These are phyloP conservation scores for Drosophila engyochracea DNA, from an alignment of 2,888 invertebrate species.

Conservation along the genomic window DNA sequence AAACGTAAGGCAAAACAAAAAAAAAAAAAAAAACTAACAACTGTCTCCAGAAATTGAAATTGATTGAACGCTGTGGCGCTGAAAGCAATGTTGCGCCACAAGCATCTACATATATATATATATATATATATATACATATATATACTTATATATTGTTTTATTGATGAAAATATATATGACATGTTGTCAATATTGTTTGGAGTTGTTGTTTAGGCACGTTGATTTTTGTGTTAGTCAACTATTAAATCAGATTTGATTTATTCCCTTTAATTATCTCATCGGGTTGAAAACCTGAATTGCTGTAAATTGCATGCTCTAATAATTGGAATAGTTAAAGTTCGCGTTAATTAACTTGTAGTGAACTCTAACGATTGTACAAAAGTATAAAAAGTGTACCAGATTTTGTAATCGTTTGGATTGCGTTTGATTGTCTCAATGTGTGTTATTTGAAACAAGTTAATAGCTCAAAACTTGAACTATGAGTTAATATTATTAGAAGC, in stretches of 20 bases:
- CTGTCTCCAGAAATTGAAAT: slow-evolving; percentile 38
- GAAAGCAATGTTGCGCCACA: slow-evolving; percentile 39
- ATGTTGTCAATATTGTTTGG: slow-evolving; percentile 39
- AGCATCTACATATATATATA: slow-evolving; percentile 3
- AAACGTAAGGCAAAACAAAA: background rate
- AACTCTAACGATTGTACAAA: slow-evolving; percentile 23
- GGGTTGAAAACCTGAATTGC: slow-evolving; percentile 20
- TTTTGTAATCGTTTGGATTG: slow-evolving; percentile 13
- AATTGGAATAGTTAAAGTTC: slow-evolving; percentile 30
- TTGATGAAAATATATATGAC: slow-evolving; percentile 49
- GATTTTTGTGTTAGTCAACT: background rate
- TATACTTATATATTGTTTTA: slow-evolving; percentile 17
- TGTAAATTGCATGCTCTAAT: slow-evolving; percentile 14
- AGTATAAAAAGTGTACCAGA: background rate
- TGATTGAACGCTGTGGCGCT: slow-evolving; percentile 51
- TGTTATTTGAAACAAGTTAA: slow-evolving; percentile 6
- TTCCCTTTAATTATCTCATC: slow-evolving; percentile 10
- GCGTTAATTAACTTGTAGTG: slow-evolving; percentile 17
- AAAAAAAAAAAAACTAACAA: slow-evolving; percentile 4
- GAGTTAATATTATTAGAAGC: background rate
- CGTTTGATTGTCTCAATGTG: slow-evolving; percentile 2
- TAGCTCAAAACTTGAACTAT: background rate
- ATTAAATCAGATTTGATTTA: slow-evolving; percentile 9
- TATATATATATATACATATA: background rate
- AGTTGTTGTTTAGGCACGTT: slow-evolving; percentile 16